Conservation (phyloP, 92 coral and sea anemone genomes). For the Palythoa grandiflora region DNA sequence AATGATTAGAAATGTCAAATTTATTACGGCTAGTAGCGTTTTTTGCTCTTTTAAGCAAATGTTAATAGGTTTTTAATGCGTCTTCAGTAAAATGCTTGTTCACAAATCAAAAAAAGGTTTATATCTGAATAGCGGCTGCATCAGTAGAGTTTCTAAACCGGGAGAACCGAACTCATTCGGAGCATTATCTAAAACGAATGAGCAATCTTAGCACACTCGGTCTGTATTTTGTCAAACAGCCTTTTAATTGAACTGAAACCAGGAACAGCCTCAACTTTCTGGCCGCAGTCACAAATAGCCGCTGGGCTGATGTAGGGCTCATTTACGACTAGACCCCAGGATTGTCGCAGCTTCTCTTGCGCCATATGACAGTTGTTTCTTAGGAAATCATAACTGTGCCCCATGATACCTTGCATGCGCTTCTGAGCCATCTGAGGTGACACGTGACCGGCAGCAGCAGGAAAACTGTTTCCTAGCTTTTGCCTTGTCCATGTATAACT, state of each 20-base stretch:
- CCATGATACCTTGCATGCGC: conserved; percentile 55
- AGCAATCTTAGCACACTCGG: neutral
- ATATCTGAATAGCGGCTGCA: neutral
- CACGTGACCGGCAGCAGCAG: conserved; percentile 54
- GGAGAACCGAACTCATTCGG: neutral
- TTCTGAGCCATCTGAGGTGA: conserved; percentile 56
- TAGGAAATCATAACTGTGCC: conserved; percentile 55
- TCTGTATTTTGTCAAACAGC: conserved; percentile 8
- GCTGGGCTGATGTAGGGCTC: conserved; percentile 38
- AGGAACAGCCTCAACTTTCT: neutral
- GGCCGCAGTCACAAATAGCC: conserved; percentile 41
- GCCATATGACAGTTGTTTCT: conserved; percentile 63
- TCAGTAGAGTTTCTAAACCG: neutral
- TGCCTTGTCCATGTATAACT: conserved; percentile 21
- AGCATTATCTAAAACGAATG: neutral
- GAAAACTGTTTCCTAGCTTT: neutral
- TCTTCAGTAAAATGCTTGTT: too few species aligned
- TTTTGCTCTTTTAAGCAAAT: too few species aligned
- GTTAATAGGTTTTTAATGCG: too few species aligned
- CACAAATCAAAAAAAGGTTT: neutral
- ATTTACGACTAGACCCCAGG: conserved; percentile 37
- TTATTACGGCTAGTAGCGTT: too few species aligned
- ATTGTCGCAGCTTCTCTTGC: conserved; percentile 58
- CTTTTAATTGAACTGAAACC: neutral
- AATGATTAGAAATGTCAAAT: too few species aligned